These are phyloP conservation scores for Cebidichthys violaceus DNA, from an alignment of 2,113 vertebrate species.

Conservation along the genomic window DNA sequence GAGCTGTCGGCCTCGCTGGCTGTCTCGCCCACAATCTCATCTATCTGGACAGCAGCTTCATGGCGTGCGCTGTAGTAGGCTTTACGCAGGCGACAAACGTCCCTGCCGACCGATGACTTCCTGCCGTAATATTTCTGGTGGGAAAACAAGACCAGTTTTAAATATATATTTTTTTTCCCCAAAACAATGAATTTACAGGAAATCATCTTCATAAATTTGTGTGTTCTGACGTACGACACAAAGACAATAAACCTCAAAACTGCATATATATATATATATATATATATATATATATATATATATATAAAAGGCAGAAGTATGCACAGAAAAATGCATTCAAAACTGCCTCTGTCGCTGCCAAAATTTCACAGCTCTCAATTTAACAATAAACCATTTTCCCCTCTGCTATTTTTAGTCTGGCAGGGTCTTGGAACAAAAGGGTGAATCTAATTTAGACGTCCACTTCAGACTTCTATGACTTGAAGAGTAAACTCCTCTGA, in stretches of 20 bases:
- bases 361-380: slow-evolving; percentile 12
- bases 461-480: slow-evolving; percentile 68
- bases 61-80: slow-evolving; percentile 95
- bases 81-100: slow-evolving; percentile 94
- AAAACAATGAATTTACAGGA: slow-evolving; percentile 14
- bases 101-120: slow-evolving; percentile 92
- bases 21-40: slow-evolving; percentile 97
- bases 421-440: slow-evolving; percentile 18
- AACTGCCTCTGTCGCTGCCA: slow-evolving; percentile 6
- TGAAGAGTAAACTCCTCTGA: slow-evolving; percentile 53
- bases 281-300: not conserved
- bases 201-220: not conserved
- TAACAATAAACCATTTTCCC: slow-evolving; percentile 40
- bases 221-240: not conserved
- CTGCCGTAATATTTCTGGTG: slow-evolving; percentile 96
- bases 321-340: slow-evolving; percentile 21
- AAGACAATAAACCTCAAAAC: slow-evolving; percentile 14
- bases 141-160: not conserved
- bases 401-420: slow-evolving; percentile 20
- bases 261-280: not conserved
- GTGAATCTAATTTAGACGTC: slow-evolving; percentile 62
- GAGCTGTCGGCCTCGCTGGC: slow-evolving; percentile 98
- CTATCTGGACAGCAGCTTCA: slow-evolving; percentile 94
- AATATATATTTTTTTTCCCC: not conserved
- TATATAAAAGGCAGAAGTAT: slow-evolving; percentile 4